Percentiles rank a stretch among this genome's conserved stretches.
These are phyloP conservation scores for Lampris megalopsis DNA, from an alignment of 2,113 vertebrate species.

Conservation along the genomic window DNA sequence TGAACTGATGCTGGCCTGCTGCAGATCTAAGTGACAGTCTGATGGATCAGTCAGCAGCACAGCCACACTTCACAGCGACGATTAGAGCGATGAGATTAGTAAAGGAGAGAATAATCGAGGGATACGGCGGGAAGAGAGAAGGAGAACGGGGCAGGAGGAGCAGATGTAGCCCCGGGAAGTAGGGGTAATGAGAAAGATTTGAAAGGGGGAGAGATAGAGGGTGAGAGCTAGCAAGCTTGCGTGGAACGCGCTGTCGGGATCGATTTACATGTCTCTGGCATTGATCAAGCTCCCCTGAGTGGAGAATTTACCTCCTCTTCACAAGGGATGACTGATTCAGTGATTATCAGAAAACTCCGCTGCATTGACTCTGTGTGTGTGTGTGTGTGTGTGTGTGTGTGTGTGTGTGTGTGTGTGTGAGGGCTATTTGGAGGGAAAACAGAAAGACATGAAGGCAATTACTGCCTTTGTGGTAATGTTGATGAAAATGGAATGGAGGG, in stretches of 20 bases:
- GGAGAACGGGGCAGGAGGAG: slow-evolving; percentile 7
- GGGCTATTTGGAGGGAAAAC: slow-evolving; percentile 24
- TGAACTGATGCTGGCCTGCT: slow-evolving; percentile 65
- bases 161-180: slow-evolving; percentile 44
- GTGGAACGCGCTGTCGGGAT: slow-evolving; percentile 71
- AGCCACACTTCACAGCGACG: slow-evolving; percentile 41
- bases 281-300: slow-evolving; percentile 73
- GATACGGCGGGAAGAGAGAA: slow-evolving; percentile 3
- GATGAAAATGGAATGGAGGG: slow-evolving; percentile 33
- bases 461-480: slow-evolving; percentile 28
- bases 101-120: slow-evolving; percentile 38
- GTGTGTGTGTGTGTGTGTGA: slow-evolving; percentile 32
- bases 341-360: slow-evolving; percentile 73
- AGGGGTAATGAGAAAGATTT: slow-evolving; percentile 55
- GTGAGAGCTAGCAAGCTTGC: slow-evolving; percentile 53
- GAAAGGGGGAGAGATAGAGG: slow-evolving; percentile 52
- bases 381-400: slow-evolving; percentile 4
- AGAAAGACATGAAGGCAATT: slow-evolving; percentile 47
- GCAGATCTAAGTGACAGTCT: slow-evolving; percentile 62
- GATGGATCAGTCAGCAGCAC: slow-evolving; percentile 68
- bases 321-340: slow-evolving; percentile 75
- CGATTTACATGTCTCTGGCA: slow-evolving; percentile 78
- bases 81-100: slow-evolving; percentile 49
- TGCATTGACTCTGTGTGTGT: slow-evolving; percentile 26
- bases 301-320: slow-evolving; percentile 61